A percentile compares a stretch with the other conserved stretches of the same genome.
Conservation (phyloP, 2,888 invertebrate genomes). For the Boloria selene region DNA sequence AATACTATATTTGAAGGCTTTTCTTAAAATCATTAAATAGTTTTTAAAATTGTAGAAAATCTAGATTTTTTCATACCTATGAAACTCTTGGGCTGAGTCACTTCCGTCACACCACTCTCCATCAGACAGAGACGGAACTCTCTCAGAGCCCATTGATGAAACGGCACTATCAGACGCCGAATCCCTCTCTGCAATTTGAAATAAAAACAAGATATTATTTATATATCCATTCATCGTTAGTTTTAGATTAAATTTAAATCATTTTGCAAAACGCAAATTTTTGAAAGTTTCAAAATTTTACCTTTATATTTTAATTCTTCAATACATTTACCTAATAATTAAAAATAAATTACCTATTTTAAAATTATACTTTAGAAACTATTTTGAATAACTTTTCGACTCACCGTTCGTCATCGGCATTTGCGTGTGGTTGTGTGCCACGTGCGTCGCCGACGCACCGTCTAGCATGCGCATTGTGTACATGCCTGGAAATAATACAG, state of each 20-base stretch:
- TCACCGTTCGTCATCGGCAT: conserved; percentile 70
- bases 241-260: too few species aligned
- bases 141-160: conserved; percentile 95
- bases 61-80: conserved; percentile 65
- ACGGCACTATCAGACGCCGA: conserved; percentile 95
- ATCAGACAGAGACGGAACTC: conserved; percentile 93
- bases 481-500: conserved; percentile 84
- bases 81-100: conserved; percentile 92
- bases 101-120: conserved; percentile 96
- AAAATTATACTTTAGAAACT: not conserved
- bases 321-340: too few species aligned
- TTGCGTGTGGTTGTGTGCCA: conserved; percentile 66
- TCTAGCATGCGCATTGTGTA: conserved; percentile 94
- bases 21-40: not conserved
- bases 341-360: too few species aligned
- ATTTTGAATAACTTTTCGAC: conserved; percentile 18
- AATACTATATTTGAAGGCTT: too few species aligned
- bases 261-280: too few species aligned
- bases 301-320: too few species aligned
- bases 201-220: too few species aligned
- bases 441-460: conserved; percentile 65
- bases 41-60: not conserved
- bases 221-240: too few species aligned
- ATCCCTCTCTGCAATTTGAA: conserved; percentile 82
- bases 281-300: too few species aligned